Percentiles rank a stretch among this genome's conserved stretches.
Evolutionary conservation across 2,113 vertebrate genomes (phyloP).

Genomic region (Eonycteris spelaea): DNA sequence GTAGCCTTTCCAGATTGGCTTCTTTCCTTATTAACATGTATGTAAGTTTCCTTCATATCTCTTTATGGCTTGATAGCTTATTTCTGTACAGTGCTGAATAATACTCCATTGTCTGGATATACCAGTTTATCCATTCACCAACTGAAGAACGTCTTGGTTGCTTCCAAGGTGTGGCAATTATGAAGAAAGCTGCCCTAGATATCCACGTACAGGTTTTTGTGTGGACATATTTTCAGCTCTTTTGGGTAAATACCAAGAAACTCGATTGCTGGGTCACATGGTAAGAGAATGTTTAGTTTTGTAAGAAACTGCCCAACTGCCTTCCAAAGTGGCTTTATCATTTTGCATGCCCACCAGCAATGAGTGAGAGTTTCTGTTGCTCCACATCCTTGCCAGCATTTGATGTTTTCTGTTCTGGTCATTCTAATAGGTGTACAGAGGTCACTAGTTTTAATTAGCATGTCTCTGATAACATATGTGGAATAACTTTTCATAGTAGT

Average conservation of each 20-base stretch:
- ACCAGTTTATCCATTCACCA: not conserved
- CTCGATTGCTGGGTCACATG: not conserved
- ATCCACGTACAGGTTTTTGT: not conserved
- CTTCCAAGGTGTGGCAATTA: not conserved
- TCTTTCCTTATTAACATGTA: not conserved
- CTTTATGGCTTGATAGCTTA: not conserved
- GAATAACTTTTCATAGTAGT: not conserved
- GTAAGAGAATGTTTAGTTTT: not conserved
- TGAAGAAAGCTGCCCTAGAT: not conserved
- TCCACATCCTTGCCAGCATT: not conserved
- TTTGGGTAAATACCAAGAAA: slow-evolving; percentile 9
- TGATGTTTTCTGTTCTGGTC: not conserved
- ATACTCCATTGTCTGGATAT: not conserved
- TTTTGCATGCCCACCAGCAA: not conserved
- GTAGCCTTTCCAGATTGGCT: not conserved
- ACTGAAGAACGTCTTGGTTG: not conserved
- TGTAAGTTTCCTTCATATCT: not conserved
- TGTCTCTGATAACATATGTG: not conserved
- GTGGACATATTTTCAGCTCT: not conserved
- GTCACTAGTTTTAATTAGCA: not conserved
- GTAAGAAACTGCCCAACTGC: not conserved
- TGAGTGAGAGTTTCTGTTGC: not conserved
- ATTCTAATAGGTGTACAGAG: not conserved
- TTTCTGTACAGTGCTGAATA: not conserved
- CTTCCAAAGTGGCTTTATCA: not conserved